Conservation (phyloP, 1,140 invertebrate species). For the Coelopa frigida region DNA sequence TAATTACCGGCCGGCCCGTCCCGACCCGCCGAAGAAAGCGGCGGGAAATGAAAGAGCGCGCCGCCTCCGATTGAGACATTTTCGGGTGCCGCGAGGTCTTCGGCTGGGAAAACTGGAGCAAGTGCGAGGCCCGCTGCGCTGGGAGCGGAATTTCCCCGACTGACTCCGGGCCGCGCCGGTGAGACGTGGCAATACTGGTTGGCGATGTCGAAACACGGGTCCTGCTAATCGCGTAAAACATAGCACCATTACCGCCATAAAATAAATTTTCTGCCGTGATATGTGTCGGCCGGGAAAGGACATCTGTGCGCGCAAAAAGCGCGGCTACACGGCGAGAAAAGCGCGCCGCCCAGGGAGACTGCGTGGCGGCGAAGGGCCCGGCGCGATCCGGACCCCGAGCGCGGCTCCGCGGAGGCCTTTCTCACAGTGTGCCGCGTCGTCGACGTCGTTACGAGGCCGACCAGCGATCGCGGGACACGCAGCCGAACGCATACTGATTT, state of each 20-base stretch:
- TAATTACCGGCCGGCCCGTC: conserved; percentile 22
- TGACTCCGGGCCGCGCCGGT: not conserved
- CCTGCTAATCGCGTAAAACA: conserved; percentile 43
- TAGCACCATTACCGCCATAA: conserved; percentile 44
- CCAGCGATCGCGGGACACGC: conserved; percentile 12
- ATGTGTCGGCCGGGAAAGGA: conserved; percentile 28
- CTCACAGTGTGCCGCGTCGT: not conserved
- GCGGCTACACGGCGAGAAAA: conserved; percentile 6
- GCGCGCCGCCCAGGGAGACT: too few relatives aligned
- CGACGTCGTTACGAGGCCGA: conserved; percentile 8
- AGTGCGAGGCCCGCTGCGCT: not conserved
- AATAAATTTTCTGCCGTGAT: conserved; percentile 44
- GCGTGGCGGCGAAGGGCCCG: not conserved
- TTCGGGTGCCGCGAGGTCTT: not conserved
- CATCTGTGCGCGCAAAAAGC: conserved; percentile 16
- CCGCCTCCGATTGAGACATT: conserved; percentile 4
- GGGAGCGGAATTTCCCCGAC: too few relatives aligned
- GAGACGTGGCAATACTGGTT: conserved; percentile 1
- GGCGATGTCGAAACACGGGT: conserved; percentile 35
- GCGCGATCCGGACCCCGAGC: conserved; percentile 8
- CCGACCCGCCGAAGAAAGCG: conserved; percentile 5
- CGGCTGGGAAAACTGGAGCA: not conserved
- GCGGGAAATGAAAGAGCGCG: conserved; percentile 7
- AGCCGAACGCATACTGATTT: conserved; percentile 25
- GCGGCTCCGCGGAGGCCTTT: not conserved